Evolutionary conservation across 2,113 vertebrate species (phyloP).

Genomic region (Oreochromis spilurus): DNA sequence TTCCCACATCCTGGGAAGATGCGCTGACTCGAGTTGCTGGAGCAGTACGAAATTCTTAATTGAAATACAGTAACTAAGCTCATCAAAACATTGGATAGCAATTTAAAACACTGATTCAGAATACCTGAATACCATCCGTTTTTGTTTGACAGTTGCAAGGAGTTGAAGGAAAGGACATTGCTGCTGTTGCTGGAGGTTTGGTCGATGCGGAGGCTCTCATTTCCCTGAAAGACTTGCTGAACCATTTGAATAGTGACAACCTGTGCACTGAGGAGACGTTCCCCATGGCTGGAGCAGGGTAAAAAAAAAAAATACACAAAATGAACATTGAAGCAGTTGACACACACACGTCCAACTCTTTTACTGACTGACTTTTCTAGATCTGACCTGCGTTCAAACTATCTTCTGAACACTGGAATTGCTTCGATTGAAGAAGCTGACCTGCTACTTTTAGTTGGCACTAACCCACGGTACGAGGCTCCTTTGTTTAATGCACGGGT

Average conservation of each 20-base stretch:
- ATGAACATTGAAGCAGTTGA: neutral
- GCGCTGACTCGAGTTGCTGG: constrained; percentile 79
- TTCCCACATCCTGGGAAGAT: constrained; percentile 83
- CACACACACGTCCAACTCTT: neutral
- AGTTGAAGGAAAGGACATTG: constrained; percentile 75
- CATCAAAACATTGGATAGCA: neutral
- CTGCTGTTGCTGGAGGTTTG: constrained; percentile 84
- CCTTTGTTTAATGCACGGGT: constrained; percentile 87
- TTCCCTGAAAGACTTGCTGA: constrained; percentile 85
- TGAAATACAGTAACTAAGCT: neutral
- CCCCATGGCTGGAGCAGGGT: constrained; percentile 86
- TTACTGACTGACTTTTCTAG: constrained; percentile 44
- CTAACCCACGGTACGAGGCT: constrained; percentile 87
- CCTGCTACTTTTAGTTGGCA: constrained; percentile 83
- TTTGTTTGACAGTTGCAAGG: constrained; percentile 76
- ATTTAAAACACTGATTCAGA: neutral
- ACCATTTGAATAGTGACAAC: constrained; percentile 79
- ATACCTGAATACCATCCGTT: neutral
- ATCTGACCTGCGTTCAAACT: constrained; percentile 85
- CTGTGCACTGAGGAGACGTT: constrained; percentile 88
- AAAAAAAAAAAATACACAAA: neutral
- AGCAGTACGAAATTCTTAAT: constrained; percentile 72
- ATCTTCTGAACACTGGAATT: constrained; percentile 86
- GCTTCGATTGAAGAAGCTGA: constrained; percentile 87
- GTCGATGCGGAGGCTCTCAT: constrained; percentile 87